These are phyloP conservation scores for Taenioides sp. DNA, from an alignment of 2,797 vertebrate genomes.

Conservation along the genomic window DNA sequence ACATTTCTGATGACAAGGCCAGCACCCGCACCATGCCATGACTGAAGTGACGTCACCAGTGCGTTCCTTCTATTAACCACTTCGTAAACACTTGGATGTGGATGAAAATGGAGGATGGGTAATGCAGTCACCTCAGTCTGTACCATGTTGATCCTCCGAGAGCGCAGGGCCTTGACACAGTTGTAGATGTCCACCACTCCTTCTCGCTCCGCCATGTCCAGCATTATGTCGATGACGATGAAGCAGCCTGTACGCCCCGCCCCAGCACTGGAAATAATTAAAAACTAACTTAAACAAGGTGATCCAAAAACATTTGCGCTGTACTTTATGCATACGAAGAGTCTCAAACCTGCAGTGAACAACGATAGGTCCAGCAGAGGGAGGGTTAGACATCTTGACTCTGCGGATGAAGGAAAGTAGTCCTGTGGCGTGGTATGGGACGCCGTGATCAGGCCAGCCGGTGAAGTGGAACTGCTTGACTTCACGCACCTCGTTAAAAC, in stretches of 20 bases:
- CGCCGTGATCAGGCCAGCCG: conserved; percentile 98
- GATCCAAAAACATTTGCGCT: not conserved
- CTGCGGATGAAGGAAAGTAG: conserved; percentile 96
- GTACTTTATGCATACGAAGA: not conserved
- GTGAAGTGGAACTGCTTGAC: conserved; percentile 99
- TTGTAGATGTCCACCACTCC: conserved; percentile 99
- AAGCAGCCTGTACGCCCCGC: conserved; percentile 97
- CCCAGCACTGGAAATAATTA: conserved; percentile 82
- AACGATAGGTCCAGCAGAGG: conserved; percentile 95
- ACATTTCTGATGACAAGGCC: not conserved
- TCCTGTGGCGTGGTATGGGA: conserved; percentile 98
- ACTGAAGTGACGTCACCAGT: conserved; percentile 8
- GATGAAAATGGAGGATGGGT: conserved; percentile 76
- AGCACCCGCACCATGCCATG: conserved; percentile 24
- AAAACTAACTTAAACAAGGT: no score
- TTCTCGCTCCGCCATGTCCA: conserved; percentile 99
- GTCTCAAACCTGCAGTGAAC: conserved; percentile 93
- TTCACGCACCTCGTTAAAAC: conserved; percentile 95
- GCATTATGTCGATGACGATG: conserved; percentile 98
- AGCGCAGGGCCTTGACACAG: conserved; percentile 96
- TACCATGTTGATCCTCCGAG: conserved; percentile 98
- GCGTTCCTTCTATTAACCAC: not conserved
- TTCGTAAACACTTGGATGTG: conserved; percentile 19
- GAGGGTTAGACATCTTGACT: conserved; percentile 96
- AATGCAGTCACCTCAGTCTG: conserved; percentile 83